Conservation (phyloP, 2,888 invertebrate species). For the Tigriopus californicus region DNA sequence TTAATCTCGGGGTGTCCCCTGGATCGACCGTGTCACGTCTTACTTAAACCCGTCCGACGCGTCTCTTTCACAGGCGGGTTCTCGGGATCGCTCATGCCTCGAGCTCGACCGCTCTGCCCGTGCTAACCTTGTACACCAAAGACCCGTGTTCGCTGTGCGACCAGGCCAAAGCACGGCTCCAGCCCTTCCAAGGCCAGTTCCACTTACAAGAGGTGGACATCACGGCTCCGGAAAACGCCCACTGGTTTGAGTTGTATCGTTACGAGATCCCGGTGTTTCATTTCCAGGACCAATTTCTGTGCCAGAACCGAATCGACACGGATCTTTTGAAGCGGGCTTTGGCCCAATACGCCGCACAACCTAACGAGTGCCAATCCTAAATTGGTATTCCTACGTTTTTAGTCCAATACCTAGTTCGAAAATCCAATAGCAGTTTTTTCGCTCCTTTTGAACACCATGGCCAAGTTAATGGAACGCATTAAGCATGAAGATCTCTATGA, state of each 20-base stretch:
- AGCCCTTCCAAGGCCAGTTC: constrained; percentile 22
- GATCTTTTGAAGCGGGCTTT: not conserved
- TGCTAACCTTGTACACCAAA: constrained; percentile 26
- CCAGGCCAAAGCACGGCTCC: constrained; percentile 23
- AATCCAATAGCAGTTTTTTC: too few relatives aligned
- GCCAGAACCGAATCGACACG: not conserved
- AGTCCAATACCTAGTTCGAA: too few relatives aligned
- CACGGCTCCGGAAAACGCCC: constrained; percentile 23
- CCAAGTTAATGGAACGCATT: constrained; percentile 18
- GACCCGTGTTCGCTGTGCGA: constrained; percentile 26
- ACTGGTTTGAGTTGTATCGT: constrained; percentile 25
- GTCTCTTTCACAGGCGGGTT: too few relatives aligned
- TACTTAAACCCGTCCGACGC: too few relatives aligned
- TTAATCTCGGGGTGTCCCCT: too few relatives aligned
- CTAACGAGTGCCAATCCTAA: too few relatives aligned
- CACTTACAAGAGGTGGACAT: constrained; percentile 26
- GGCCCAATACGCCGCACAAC: too few relatives aligned
- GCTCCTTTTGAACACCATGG: not conserved
- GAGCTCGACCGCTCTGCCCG: not conserved
- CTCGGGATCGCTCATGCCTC: too few relatives aligned
- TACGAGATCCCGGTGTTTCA: constrained; percentile 30
- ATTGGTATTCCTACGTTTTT: too few relatives aligned
- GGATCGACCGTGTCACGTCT: too few relatives aligned
- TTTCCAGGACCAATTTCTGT: constrained; percentile 25
- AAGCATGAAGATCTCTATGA: constrained; percentile 50